A percentile compares a stretch with the other conserved stretches of the same genome.
These are phyloP conservation scores for Ancistrus triradiatus DNA, from an alignment of 2,113 vertebrate species.

Conservation along the genomic window DNA sequence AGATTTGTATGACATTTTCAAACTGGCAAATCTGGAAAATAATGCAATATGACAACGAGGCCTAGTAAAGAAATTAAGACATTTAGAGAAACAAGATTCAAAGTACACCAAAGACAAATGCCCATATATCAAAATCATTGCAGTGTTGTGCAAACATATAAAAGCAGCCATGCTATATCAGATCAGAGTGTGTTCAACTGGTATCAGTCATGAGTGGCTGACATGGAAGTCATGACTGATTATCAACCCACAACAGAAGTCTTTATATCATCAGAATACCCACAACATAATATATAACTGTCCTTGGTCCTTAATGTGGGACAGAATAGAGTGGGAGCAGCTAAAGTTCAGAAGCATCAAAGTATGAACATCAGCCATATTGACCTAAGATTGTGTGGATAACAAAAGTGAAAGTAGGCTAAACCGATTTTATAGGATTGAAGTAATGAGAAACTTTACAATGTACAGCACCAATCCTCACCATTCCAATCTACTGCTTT, in stretches of 20 bases:
- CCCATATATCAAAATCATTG: background rate
- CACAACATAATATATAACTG: constrained; percentile 33
- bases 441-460: no score
- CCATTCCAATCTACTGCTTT: no score
- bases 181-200: background rate
- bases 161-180: background rate
- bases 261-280: constrained; percentile 40
- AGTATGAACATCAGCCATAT: background rate
- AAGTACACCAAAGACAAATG: background rate
- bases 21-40: background rate
- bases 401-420: no score
- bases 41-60: background rate
- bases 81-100: background rate
- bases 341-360: constrained; percentile 19
- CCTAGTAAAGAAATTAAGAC: background rate
- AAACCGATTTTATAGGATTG: no score
- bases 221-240: constrained; percentile 14
- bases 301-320: constrained; percentile 38
- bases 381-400: background rate
- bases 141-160: no score
- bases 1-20: constrained; percentile 1
- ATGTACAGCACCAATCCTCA: no score
- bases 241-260: constrained; percentile 49
- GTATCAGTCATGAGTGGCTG: no score
- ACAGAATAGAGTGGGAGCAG: constrained; percentile 20